Base-by-base conservation (phyloP, 2,888 invertebrate genomes). In the Chrysina gloriosa region DNA sequence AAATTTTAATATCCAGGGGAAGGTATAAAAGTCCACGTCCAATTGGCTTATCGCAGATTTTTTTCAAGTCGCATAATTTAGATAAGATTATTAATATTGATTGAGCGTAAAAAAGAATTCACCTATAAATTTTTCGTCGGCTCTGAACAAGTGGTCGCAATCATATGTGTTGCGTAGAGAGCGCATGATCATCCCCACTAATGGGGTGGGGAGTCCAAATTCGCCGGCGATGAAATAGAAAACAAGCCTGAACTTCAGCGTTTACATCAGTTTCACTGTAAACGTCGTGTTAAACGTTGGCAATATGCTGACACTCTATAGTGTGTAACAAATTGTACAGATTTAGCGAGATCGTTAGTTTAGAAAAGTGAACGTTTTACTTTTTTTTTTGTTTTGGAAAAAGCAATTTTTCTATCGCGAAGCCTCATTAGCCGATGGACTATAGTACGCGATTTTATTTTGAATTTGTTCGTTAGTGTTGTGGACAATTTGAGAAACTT, bases 241-340 rank as follows among this genome's bases (percentile, higher is more conserved):
- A 65, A 66, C 66, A 54, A 23, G 29, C 23, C 7, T n/a, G 45
- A 56, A 34, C 47, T 56, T 21, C 11, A 9, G 56, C 6, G 47
- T 56, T n/a, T 36, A 39, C 52, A 45, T 85, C 86, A 89, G 88
- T 88, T 85, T 85, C 77, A 78, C 77, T 85, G 84, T 84, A 84
- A 83, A 84, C 81, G 84, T 80, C 81, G 78, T 72, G 81, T 82
- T 84, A 77, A 72, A 72, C 69, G 73, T 75, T 73, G 72, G 68
- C 73, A 72, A 56, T 68, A 81, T 81, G 81, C 80, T 79, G 80
- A 79, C 78, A 74, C 71, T 75, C 79, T 77, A 77, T 78, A 78
- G 76, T 80, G 42, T 61, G 42, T 61, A 61, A 61, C 58, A 61
- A 42, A 61, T 14, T 42, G 58, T 42, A 61, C 42, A 61, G 27